Base-by-base conservation (phyloP, 2,888 invertebrate genomes). In the Coelopa pilipes region DNA sequence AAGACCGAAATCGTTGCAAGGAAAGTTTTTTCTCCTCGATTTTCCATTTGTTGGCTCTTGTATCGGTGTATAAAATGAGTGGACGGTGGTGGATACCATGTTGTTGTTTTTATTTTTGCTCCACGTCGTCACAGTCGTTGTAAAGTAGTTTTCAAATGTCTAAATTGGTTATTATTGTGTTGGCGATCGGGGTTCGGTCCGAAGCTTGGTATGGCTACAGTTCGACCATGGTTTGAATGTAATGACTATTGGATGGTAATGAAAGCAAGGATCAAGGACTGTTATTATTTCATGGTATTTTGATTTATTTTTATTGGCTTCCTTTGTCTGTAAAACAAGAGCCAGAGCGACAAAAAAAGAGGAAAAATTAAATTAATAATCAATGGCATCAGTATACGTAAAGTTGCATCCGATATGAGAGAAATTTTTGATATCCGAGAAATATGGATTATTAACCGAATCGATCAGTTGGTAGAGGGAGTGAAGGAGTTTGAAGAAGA, bases 1-100 rank as follows among this genome's bases (percentile, higher is more conserved):
- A 66, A 76, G 73, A 62, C 73, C 73, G 69, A 73, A 75, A 75
- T 75, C 73, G 76, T 73, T 75, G 75, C 73, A 71, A 76, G 75
- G 34, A 34, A 74, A 74, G 74, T 72, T 72, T 74, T 75, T 73
- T 49, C 72, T 34, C 62, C 57, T 70, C 70, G 34, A 34, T 34
- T 34, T 34, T 34, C 34, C 34, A 34, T 34, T 34, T 34, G 34
- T 34, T 34, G 34, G 2, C 34, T 34, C 34, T 34, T 34, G 2
- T 34, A 34, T 34, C 34, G 34, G 2, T 7, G 70, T 70, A 53
- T 45, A 59, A 21, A 59, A 49, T 59, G 65, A 46, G 71, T 19
- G 24, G 67, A 50, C 69, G 46, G 19, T 11, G 15, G 9, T 47
- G 11, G 21, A n/a, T 70, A 50, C 47, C n/a, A 21, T n/a, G 15